Percentiles rank a stretch among this genome's conserved stretches.
Conservation (phyloP, 2,797 vertebrate genomes). For the Sciurus carolinensis region DNA sequence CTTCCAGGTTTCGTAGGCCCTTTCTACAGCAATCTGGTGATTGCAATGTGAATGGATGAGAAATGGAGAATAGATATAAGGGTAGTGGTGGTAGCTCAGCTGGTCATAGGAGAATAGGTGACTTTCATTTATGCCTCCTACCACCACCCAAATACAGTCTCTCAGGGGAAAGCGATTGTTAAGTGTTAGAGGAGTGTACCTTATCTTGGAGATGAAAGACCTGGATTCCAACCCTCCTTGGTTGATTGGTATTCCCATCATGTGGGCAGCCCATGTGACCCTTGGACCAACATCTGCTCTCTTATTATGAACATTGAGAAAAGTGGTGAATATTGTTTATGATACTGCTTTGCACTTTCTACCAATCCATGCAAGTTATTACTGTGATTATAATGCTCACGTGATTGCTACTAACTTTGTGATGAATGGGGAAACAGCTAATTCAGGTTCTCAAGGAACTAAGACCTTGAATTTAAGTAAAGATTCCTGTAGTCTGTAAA, state of each 20-base stretch:
- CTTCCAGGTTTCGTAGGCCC: background rate
- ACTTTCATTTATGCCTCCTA: background rate
- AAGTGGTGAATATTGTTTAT: background rate
- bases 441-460: background rate
- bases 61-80: background rate
- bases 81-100: fast-evolving
- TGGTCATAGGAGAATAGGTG: background rate
- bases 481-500: background rate
- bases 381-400: background rate
- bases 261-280: too few relatives aligned
- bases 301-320: background rate
- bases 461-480: background rate
- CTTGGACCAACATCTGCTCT: background rate
- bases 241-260: background rate
- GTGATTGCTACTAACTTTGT: background rate
- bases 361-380: background rate
- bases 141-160: background rate
- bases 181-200: background rate
- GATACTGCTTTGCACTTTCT: background rate
- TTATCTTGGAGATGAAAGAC: background rate
- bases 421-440: background rate
- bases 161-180: background rate
- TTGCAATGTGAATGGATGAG: background rate
- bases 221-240: background rate
- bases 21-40: background rate